Evolutionary conservation across 2,113 vertebrate species (phyloP), one percentile per base, ranked within the genome.

Genomic region (Tragelaphus imberbis): DNA sequence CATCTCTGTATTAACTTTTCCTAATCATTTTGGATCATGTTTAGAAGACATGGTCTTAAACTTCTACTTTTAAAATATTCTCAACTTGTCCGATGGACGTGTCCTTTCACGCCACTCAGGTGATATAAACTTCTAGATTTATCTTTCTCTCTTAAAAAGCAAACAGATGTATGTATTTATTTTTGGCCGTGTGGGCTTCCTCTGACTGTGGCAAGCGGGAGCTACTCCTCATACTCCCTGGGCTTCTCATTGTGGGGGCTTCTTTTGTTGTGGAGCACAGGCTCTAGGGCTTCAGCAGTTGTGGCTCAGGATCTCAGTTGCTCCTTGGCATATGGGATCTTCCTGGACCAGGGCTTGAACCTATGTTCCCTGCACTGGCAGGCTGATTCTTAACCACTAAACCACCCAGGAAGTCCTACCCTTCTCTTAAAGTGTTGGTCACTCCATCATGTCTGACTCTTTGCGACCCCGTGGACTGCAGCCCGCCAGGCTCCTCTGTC

Each of bases 71-170:
- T n/a, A n/a, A 88, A 59, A 36, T 49, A 58, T 58, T 36, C 40
- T 56, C 75, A 28, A 75, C 40, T 6, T 7, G 30, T 49, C 23
- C 27, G 27, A 15, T 1, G n/a, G 15, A 28, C 0, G 0, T 17
- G 65, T 90, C 44, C 28, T 53, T 27, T 49, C 77, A 30, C 8
- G 11, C 15, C 36, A 25, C 30, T 61, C 30, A 49, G 47, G 47
- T 79, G 36, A 65, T 49, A 84, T 0, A 17, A 33, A 51, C 7
- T 36, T 56, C 68, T 17, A 36, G 81, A 40, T 28, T 2, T 33
- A 33, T 77, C 23, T 44, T 44, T 44, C 71, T 77, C 36, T 44
- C 40, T 77, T 44, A 77, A 77, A 23, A 40, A 12, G 23, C 68
- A 23, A 36, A 12, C 21, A 27, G 71, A 27, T 44, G 14, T 44